Percentiles rank a stretch among this genome's conserved stretches.
Conservation (phyloP, 37 sponge, comb jelly and placozoan species). For the Cladorhizidae sp. region DNA sequence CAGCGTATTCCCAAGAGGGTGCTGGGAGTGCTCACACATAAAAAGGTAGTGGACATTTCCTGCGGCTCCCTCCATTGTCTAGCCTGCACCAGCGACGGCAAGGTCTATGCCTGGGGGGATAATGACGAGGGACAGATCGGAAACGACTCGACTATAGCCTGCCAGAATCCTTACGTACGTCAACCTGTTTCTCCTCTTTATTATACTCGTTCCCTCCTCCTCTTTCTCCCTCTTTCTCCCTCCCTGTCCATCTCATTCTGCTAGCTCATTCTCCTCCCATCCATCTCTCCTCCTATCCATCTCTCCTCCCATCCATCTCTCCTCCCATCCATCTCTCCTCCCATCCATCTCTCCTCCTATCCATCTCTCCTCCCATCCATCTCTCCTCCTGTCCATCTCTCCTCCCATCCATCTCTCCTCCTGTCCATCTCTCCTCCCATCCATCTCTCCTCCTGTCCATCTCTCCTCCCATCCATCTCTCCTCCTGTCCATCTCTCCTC, state of each 20-base stretch:
- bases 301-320: too few species aligned
- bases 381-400: too few species aligned
- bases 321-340: too few species aligned
- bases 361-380: too few species aligned
- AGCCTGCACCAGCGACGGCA: slow-evolving; percentile 74
- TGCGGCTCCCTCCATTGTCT: slow-evolving; percentile 94
- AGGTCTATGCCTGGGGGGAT: slow-evolving; percentile 95
- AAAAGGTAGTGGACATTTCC: slow-evolving; percentile 80
- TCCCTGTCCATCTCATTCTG: too few species aligned
- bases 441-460: too few species aligned
- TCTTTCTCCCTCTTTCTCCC: background rate
- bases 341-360: too few species aligned
- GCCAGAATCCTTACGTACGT: slow-evolving; percentile 65
- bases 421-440: too few species aligned
- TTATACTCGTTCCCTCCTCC: background rate
- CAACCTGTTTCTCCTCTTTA: background rate
- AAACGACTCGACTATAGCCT: slow-evolving; percentile 76
- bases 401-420: too few species aligned
- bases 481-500: too few species aligned
- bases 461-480: too few species aligned
- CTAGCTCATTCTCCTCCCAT: too few species aligned
- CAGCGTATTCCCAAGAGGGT: slow-evolving; percentile 83
- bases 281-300: background rate
- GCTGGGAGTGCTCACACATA: slow-evolving; percentile 66
- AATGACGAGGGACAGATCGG: slow-evolving; percentile 98